A percentile compares a stretch with the other conserved stretches of the same genome.
phyloP scores from a whole-genome alignment of 2,113 vertebrate species.

The Grammomys dolichurus region DNA sequence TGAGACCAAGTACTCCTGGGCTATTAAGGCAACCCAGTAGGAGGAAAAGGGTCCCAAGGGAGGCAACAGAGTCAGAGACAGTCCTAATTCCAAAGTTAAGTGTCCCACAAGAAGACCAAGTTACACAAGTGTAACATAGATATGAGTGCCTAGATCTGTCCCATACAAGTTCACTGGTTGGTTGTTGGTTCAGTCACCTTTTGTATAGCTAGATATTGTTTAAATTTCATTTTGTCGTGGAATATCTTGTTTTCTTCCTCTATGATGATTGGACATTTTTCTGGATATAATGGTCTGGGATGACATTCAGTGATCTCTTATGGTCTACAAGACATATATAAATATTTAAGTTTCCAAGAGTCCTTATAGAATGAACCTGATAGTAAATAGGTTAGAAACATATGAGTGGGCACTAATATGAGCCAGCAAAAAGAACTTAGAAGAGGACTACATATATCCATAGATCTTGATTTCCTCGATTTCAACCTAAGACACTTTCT shows the following conservation, averaged over 20 bases:
- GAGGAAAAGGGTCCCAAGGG: neutral
- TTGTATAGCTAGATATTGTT: neutral
- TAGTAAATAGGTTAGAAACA: neutral
- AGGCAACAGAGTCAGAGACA: neutral
- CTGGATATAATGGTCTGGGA: neutral
- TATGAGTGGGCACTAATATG: neutral
- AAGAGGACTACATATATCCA: neutral
- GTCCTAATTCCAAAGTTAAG: neutral
- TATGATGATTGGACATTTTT: neutral
- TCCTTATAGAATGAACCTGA: neutral
- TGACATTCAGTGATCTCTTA: too few species aligned
- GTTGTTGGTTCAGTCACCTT: neutral
- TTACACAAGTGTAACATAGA: neutral
- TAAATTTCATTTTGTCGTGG: neutral
- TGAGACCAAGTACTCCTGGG: neutral
- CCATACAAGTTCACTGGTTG: neutral
- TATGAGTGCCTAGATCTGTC: neutral
- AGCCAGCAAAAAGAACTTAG: neutral
- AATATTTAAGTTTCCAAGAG: neutral
- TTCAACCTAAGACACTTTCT: neutral
- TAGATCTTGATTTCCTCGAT: neutral
- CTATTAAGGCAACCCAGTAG: neutral
- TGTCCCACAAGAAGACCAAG: neutral
- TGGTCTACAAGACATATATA: neutral
- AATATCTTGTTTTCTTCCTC: neutral